Evolutionary conservation across 2,797 vertebrate genomes (phyloP), one percentile per base, ranked within the genome.

Genomic region (Garrulus glandarius): DNA sequence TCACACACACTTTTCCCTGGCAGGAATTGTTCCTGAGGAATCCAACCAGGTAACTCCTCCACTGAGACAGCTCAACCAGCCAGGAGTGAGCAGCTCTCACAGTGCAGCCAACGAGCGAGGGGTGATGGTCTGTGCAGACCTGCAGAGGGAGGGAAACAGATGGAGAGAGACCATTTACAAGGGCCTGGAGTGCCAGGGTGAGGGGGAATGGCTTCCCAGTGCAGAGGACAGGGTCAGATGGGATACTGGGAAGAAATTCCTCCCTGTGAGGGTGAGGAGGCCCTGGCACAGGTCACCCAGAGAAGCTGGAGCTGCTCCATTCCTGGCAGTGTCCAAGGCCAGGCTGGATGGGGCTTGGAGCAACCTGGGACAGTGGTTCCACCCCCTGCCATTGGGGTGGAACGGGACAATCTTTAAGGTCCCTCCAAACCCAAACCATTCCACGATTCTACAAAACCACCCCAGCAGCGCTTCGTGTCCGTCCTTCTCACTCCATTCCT

Each of bases 41-140:
- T 75, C 39, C 17, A 20, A 3, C 17, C 36, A 22, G 43, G 4
- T 37, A 13, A 17, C 18, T 24, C 39, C 71, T 37, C 32, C 44
- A 3, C 10, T 1, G 1, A 2, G 0, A 0, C 27, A 36, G 56
- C 70, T 74, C 82, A 22, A 4, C 13, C 53, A 55, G 63, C 19
- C 64, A 20, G 17, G 64, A 49, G n/a, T 0, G 6, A 63, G 17
- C 49, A 77, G 2, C 61, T 53, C 32, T n/a, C n/a, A 2, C 11
- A 7, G 20, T 4, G 2, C 1, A 14, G n/a, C 52, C 2, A 1
- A 0, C 0, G 0, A 9, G 18, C 1, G 11, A n/a, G 56, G 7
- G 49, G 11, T 7, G 59, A 6, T 41, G 80, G 39, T 63, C 44
- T 36, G 53, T 6, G 34, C 30, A 36, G 60, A 19, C 17, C 27